A percentile compares a stretch with the other conserved stretches of the same genome.
These are phyloP conservation scores for Volucella bombylans DNA, from an alignment of 2,888 invertebrate genomes.

Conservation along the genomic window DNA sequence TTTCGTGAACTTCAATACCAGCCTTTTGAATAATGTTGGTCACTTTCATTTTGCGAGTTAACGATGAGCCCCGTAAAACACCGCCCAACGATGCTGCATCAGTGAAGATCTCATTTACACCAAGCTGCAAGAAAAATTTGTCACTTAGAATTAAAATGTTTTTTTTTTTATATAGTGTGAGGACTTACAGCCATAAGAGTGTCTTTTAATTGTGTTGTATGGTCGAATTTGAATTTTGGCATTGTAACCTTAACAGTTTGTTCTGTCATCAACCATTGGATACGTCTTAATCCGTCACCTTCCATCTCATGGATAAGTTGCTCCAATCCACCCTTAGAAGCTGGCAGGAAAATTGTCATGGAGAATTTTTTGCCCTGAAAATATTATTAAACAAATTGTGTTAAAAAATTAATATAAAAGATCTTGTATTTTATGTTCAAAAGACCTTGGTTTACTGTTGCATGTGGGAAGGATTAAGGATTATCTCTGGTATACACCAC, in stretches of 20 bases:
- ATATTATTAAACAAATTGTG: constrained; percentile 12
- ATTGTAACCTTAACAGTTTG: constrained; percentile 85
- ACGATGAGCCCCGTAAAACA: constrained; percentile 85
- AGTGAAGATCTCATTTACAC: constrained; percentile 88
- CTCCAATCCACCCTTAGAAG: constrained; percentile 85
- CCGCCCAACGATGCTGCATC: constrained; percentile 88
- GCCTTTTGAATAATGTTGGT: constrained; percentile 89
- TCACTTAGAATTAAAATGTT: neutral
- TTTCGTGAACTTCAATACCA: constrained; percentile 90
- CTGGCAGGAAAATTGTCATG: constrained; percentile 89
- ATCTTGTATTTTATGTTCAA: too few species aligned
- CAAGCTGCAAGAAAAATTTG: constrained; percentile 84
- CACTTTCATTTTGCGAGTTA: constrained; percentile 84
- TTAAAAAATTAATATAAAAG: neutral
- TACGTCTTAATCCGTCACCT: constrained; percentile 84
- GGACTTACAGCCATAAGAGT: constrained; percentile 85
- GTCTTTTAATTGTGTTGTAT: constrained; percentile 85
- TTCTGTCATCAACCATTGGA: constrained; percentile 85
- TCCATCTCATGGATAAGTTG: constrained; percentile 85
- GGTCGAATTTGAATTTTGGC: constrained; percentile 90
- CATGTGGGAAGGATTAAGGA: too few species aligned
- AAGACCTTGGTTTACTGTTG: too few species aligned
- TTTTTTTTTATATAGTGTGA: neutral
- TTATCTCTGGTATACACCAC: too few species aligned
- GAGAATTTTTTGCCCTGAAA: constrained; percentile 88